phyloP scores from a whole-genome alignment of 2,888 invertebrate genomes.

The Thalpophila matura region DNA sequence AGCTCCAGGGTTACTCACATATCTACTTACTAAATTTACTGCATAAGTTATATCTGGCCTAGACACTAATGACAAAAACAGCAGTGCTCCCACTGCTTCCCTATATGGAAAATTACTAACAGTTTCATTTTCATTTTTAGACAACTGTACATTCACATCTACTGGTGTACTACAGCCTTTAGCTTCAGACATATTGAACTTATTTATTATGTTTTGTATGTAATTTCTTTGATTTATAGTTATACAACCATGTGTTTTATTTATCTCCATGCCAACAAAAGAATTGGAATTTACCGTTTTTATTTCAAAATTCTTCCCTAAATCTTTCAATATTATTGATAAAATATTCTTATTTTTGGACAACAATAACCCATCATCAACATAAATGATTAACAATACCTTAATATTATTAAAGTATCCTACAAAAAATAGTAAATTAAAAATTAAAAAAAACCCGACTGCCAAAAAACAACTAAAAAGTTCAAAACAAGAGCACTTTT shows the following conservation, averaged over 20 bases:
- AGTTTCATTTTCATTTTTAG: conserved; percentile 34
- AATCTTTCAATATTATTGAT: background rate
- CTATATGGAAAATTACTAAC: conserved; percentile 37
- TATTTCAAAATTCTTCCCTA: background rate
- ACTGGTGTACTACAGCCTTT: background rate
- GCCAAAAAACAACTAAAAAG: no score
- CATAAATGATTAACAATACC: background rate
- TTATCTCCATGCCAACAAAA: background rate
- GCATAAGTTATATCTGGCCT: conserved; percentile 24
- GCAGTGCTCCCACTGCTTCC: conserved; percentile 9
- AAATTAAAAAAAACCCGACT: no score
- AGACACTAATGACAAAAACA: conserved; percentile 10
- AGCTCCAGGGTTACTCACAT: conserved; percentile 5
- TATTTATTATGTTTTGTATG: background rate
- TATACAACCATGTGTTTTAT: background rate
- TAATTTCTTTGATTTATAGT: background rate
- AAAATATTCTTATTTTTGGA: background rate
- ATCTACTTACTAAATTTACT: conserved; percentile 25
- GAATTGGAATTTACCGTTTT: background rate
- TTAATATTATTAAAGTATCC: background rate
- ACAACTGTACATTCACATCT: background rate
- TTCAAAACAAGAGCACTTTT: no score
- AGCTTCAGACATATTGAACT: background rate
- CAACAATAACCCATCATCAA: background rate
- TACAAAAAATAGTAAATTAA: no score